A percentile compares a stretch with the other conserved stretches of the same genome.
Conservation (phyloP, 1,140 invertebrate species). For the Pinna nobilis region DNA sequence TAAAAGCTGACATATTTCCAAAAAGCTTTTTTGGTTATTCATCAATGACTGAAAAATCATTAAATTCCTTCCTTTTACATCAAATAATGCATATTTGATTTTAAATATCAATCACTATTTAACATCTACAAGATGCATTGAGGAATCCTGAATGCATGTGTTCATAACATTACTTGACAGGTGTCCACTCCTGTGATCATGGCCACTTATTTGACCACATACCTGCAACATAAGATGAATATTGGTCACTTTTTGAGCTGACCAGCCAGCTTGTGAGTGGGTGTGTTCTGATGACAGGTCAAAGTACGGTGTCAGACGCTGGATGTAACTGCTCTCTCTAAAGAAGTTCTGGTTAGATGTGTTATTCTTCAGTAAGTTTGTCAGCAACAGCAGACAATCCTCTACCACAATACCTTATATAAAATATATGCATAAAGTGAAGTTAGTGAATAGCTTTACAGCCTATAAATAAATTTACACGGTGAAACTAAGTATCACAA, state of each 20-base stretch:
- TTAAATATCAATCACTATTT: too few species aligned
- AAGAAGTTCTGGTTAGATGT: slow-evolving; percentile 99
- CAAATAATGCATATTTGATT: too few species aligned
- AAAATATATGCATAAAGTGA: too few species aligned
- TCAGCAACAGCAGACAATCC: slow-evolving; percentile 96
- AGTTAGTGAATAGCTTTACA: background rate
- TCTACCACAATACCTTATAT: slow-evolving; percentile 93
- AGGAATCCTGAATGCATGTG: too few species aligned
- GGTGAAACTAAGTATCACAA: too few species aligned
- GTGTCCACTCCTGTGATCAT: background rate
- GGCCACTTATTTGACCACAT: slow-evolving; percentile 2
- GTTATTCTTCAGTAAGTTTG: slow-evolving; percentile 96
- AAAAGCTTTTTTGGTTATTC: too few species aligned
- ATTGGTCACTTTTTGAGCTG: slow-evolving; percentile 95
- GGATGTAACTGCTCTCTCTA: slow-evolving; percentile 95
- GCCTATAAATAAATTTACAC: too few species aligned
- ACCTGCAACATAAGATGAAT: slow-evolving; percentile 92
- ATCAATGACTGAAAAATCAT: too few species aligned
- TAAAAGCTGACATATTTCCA: too few species aligned
- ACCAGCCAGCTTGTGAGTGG: slow-evolving; percentile 84
- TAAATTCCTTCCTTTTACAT: too few species aligned
- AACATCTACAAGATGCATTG: too few species aligned
- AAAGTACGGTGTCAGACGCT: slow-evolving; percentile 91
- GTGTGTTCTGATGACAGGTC: slow-evolving; percentile 77
- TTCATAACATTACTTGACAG: too few species aligned